Evolutionary conservation across 2,888 invertebrate species (phyloP), one percentile per base, ranked within the genome.

Genomic region (Ennomos erosarius): DNA sequence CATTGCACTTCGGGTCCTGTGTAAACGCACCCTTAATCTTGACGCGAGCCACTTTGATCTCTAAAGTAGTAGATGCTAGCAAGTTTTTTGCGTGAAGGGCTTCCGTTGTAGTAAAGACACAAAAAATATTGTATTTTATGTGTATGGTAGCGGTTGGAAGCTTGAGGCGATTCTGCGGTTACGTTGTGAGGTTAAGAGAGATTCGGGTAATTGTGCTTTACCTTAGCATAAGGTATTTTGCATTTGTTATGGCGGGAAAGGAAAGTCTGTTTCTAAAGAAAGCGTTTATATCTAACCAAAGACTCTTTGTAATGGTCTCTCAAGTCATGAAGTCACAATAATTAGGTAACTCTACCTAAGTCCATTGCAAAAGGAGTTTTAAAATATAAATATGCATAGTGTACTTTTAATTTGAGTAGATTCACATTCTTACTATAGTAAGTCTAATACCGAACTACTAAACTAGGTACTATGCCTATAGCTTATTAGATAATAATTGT

Each of bases 1-100:
- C 86, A 84, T 90, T 91, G 92, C 92, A 91, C 90, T 91, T 88
- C 82, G 85, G 79, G 80, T 91, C 91, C 91, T 92, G 81, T 87
- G 90, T 87, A 91, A 90, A 92, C 91, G 81, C 70, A 65, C 76
- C 84, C 82, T 86, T 81, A 90, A 35, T 6, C 9, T 6, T 12
- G 26, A 52, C 1, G 9, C 48, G 37, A 12, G 12, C 11, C 2
- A 59, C n/a, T 59, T 26, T n/a, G 35, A 1, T 33, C 40, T 34
- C 1, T 54, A 54, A 46, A 8, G 5, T 40, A 1, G 6, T 1
- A 2, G 8, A 68, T 78, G 26, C 78, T 77, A 73, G 70, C 74
- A 61, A 80, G 76, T 26, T 43, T 44, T 12, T 57, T 46, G n/a
- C 11, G 1, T 54, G 47, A 26, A 0, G n/a, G 10, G 4, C 10